These are phyloP conservation scores for Daphoenositta chrysoptera DNA, from an alignment of 2,113 vertebrate genomes.

Conservation along the genomic window DNA sequence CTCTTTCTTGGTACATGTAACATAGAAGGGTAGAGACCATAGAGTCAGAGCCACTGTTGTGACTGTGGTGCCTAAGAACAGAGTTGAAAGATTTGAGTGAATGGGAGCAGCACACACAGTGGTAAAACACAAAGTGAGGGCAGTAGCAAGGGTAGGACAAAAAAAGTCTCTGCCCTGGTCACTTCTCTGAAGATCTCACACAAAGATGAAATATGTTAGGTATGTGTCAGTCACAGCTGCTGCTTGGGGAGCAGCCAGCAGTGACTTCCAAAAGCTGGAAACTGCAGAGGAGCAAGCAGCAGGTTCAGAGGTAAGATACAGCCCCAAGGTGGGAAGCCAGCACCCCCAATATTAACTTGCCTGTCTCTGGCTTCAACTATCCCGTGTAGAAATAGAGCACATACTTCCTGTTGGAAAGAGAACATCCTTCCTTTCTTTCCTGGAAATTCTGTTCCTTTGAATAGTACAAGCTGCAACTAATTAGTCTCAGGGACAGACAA, in stretches of 20 bases:
- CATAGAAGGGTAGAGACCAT: neutral
- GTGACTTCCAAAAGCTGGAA: neutral
- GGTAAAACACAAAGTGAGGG: neutral
- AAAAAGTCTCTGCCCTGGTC: neutral
- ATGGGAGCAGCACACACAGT: neutral
- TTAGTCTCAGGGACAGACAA: neutral
- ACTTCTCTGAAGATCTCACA: neutral
- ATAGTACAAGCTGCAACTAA: neutral
- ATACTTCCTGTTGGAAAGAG: neutral
- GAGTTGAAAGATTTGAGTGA: neutral
- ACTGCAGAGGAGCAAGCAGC: neutral
- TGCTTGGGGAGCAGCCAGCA: neutral
- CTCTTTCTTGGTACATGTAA: neutral
- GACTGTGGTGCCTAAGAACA: neutral
- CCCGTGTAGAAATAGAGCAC: neutral
- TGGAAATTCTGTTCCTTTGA: neutral
- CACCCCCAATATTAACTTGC: neutral
- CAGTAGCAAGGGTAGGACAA: neutral
- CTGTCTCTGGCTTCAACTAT: neutral
- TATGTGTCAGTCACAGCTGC: accelerated
- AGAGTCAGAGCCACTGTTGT: neutral
- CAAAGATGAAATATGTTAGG: neutral
- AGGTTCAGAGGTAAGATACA: neutral
- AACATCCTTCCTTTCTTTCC: neutral
- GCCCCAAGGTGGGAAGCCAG: neutral